Evolutionary conservation across 2,888 invertebrate species (phyloP).

Genomic region (Scaptomyza flava): DNA sequence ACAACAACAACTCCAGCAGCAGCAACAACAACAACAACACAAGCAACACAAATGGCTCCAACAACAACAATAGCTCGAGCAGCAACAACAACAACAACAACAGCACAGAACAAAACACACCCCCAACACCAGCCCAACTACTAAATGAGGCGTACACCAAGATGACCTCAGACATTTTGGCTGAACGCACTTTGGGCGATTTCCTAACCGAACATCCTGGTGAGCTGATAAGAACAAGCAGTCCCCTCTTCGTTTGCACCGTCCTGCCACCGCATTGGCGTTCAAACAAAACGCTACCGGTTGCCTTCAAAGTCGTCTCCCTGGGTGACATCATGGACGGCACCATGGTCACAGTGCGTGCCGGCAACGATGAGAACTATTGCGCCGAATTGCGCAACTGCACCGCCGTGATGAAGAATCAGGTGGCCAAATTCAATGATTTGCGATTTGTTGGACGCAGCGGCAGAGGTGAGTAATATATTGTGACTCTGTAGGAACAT

Average conservation of each 20-base stretch:
- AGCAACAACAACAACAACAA: conserved; percentile 68
- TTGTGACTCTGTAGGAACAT: no score
- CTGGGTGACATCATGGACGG: conserved; percentile 98
- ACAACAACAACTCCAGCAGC: conserved; percentile 77
- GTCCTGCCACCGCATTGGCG: conserved; percentile 98
- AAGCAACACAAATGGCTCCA: conserved; percentile 65
- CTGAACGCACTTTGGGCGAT: conserved; percentile 94
- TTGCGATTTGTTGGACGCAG: conserved; percentile 99
- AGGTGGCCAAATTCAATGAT: conserved; percentile 99
- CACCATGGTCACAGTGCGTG: conserved; percentile 96
- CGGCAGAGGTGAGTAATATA: conserved; percentile 93
- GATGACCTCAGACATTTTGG: conserved; percentile 95
- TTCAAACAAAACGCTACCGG: conserved; percentile 98
- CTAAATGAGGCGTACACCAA: conserved; percentile 94
- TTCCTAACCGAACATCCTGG: conserved; percentile 95
- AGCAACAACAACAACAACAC: conserved; percentile 85
- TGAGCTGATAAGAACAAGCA: conserved; percentile 95
- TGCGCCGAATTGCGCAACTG: conserved; percentile 97
- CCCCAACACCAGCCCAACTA: conserved; percentile 88
- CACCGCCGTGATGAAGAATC: conserved; percentile 98
- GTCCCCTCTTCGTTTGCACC: conserved; percentile 97
- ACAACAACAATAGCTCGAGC: conserved; percentile 80
- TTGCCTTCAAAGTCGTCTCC: conserved; percentile 98
- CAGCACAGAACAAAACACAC: conserved; percentile 87
- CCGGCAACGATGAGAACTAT: conserved; percentile 99